A percentile compares a stretch with the other conserved stretches of the same genome.
Conservation (phyloP, 1,140 invertebrate species). For the Lepidotrigona ventralis region DNA sequence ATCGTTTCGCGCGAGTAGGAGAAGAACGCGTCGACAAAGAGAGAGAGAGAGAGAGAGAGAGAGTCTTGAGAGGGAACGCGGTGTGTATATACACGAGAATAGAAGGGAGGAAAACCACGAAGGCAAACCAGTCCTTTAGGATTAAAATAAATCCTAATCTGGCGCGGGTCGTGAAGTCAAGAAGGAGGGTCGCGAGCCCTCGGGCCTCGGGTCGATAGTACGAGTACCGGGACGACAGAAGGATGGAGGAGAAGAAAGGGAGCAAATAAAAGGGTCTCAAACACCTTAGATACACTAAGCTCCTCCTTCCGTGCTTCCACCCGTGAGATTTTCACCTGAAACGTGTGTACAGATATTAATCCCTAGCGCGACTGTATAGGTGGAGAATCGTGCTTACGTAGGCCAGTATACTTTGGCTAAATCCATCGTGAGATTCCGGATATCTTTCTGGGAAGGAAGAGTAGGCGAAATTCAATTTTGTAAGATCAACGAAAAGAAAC, state of each 20-base stretch:
- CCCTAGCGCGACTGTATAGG: constrained; percentile 18
- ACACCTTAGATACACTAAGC: constrained; percentile 43
- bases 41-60: not conserved
- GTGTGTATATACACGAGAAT: not conserved
- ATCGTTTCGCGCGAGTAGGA: not conserved
- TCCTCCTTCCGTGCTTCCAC: constrained; percentile 1
- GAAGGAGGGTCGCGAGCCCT: constrained; percentile 46
- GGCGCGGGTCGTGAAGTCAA: constrained; percentile 65
- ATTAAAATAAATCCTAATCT: constrained; percentile 74
- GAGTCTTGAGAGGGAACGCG: not conserved
- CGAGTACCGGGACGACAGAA: constrained; percentile 23
- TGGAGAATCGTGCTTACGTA: constrained; percentile 37
- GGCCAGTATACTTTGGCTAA: too few species aligned
- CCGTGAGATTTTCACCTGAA: constrained; percentile 51
- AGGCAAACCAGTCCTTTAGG: constrained; percentile 58
- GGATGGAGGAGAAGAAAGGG: constrained; percentile 12
- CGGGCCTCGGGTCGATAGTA: constrained; percentile 1
- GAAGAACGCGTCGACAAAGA: too few species aligned
- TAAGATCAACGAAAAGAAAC: constrained; percentile 24
- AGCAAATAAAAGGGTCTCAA: constrained; percentile 53
- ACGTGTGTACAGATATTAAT: constrained; percentile 55
- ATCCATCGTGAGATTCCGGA: not conserved
- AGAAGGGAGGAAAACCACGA: constrained; percentile 15
- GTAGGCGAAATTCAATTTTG: constrained; percentile 12
- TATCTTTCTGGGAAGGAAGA: not conserved